Evolutionary conservation across 2,113 vertebrate species (phyloP), one percentile per base, ranked within the genome.

Genomic region (Daboia siamensis): DNA sequence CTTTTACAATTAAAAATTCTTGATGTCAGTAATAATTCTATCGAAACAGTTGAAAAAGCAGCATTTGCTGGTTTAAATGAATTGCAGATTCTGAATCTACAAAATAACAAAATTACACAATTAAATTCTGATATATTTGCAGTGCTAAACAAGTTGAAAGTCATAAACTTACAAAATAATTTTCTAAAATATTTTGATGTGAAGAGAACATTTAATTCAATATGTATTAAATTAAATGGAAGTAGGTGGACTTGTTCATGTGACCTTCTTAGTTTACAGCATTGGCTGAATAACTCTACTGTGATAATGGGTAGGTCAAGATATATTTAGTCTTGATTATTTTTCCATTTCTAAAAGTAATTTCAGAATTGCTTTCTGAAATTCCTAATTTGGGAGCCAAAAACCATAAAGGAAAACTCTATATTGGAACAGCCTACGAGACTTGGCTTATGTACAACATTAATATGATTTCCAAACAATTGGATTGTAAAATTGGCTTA

Each of bases 201-300:
- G 86, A 95, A 96, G 90, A 93, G 91, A 91, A 26, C 95, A n/a
- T 87, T 95, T 57, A 96, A 96, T 91, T 92, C 98, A 86, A 94
- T 26, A 91, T 92, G 20, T 89, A 94, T 98, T 15, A 86, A 90
- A 95, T 96, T 99, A 94, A 92, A 95, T 88, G 98, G 93, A 94
- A 99, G 99, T 94, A 98, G 97, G 46, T 99, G 98, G 99, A 98
- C 96, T 54, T 99, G 98, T 80, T 98, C 97, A 90, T 98, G 98
- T 92, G 93, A 92, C 1, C 96, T 98, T 69, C 59, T 97, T n/a
- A 95, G 91, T 92, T 94, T 97, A 92, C 95, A 97, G 39, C 93
- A 33, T 64, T 96, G 97, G 97, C 44, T 98, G 91, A 97, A 93
- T 8, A 92, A 90, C 39, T 95, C 94, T 59, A 96, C 93, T 39